phyloP scores from a whole-genome alignment of 2,888 invertebrate genomes.

The Stenoptilia bipunctidactyla region DNA sequence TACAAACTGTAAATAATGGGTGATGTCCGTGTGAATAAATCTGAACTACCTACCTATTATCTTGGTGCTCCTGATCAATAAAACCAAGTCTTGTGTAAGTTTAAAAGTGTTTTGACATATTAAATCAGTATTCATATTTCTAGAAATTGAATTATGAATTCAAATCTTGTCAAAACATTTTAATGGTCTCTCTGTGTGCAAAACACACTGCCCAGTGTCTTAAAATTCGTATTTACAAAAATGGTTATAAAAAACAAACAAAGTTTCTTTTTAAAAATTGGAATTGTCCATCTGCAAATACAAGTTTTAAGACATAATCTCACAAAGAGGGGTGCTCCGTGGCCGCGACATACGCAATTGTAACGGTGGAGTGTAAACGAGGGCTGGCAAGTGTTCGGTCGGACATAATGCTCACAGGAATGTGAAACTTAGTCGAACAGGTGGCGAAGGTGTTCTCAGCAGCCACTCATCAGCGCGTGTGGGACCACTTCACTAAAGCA shows the following conservation, averaged over 20 bases:
- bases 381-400: no score
- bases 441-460: constrained; percentile 97
- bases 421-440: constrained; percentile 91
- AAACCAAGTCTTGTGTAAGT: no score
- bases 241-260: no score
- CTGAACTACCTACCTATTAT: no score
- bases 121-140: no score
- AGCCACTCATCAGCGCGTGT: constrained; percentile 97
- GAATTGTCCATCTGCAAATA: no score
- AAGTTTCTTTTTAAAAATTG: no score
- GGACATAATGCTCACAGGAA: constrained; percentile 8
- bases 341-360: constrained; percentile 18
- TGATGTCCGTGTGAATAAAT: no score
- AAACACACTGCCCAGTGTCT: constrained; percentile 21
- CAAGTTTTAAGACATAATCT: constrained; percentile 14
- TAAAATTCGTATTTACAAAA: neutral
- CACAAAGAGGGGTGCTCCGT: constrained; percentile 16
- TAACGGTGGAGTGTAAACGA: no score
- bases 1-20: no score
- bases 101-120: no score
- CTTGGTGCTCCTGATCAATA: no score
- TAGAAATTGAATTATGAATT: neutral
- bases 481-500: constrained; percentile 99
- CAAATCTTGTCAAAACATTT: constrained; percentile 7
- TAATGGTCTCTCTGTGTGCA: constrained; percentile 19